A percentile compares a stretch with the other conserved stretches of the same genome.
phyloP scores from a whole-genome alignment of 1,140 invertebrate genomes.

The Trinorchestia longiramus region DNA sequence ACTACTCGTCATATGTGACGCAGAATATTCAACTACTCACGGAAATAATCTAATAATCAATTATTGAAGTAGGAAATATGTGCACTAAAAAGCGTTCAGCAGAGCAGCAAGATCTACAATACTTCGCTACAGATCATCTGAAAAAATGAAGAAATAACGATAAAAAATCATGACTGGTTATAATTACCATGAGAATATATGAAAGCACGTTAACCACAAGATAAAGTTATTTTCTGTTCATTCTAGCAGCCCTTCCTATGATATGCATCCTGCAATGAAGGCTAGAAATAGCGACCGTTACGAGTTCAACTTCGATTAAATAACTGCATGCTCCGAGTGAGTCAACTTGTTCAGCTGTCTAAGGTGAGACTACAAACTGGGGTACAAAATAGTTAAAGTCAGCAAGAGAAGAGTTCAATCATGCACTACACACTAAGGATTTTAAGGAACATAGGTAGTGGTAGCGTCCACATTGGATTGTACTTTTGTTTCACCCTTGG shows the following conservation, averaged over 20 bases:
- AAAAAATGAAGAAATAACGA: not conserved
- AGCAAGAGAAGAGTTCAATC: not conserved
- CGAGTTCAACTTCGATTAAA: not conserved
- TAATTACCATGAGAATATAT: not conserved
- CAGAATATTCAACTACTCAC: not conserved
- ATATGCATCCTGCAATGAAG: not conserved
- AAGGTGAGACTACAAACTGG: not conserved
- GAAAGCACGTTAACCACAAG: not conserved
- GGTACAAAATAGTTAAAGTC: not conserved
- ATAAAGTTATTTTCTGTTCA: too few species aligned
- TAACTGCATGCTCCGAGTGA: not conserved
- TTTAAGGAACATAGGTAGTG: not conserved
- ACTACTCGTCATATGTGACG: not conserved
- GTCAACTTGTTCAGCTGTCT: not conserved
- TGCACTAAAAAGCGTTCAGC: not conserved
- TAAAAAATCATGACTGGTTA: not conserved
- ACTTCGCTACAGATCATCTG: not conserved
- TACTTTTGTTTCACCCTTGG: not conserved
- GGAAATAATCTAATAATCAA: not conserved
- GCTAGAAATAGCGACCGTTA: not conserved
- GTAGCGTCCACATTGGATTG: not conserved
- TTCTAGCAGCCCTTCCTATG: not conserved
- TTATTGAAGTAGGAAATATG: not conserved
- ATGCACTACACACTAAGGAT: not conserved
- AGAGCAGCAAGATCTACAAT: not conserved